Base-by-base conservation (phyloP, 2,113 vertebrate genomes). In the Gobius niger region DNA sequence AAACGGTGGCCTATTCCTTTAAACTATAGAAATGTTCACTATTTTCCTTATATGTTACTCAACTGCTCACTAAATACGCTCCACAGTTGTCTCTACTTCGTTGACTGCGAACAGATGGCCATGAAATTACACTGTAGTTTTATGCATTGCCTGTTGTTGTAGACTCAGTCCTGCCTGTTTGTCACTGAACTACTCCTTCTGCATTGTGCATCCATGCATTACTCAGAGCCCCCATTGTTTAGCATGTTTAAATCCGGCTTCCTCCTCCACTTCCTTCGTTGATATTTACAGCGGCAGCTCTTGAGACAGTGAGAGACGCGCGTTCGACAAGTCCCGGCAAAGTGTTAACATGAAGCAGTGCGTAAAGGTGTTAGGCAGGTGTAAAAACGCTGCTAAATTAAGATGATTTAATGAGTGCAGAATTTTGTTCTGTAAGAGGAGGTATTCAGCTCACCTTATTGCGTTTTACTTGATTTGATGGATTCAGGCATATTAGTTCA, bases 221-320 rank as follows among this genome's bases (percentile, higher is more conserved):
- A 34, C 3, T 34, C 24, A 34, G 40, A 42, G 34, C 41, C 34
- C 14, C 56, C 5, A 41, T 59, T 41, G 24, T 59, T 41, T 59
- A 7, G 0, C 14, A 13, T 41, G 7, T 42, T 42, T 13, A 14
- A 13, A 34, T 34, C 24, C 3, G 24, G 24, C 56, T 1, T 6
- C n/a, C 9, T 19, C 51, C 51, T 53, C 7, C 51, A 53, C 56
- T 42, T 59, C 56, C 56, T 59, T 13, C 8, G 13, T 7, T n/a
- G 56, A 15, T 41, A 15, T 59, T 59, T 59, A 15, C 56, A 59
- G 56, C 56, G 40, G 56, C 54, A 57, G 54, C 54, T 57, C 54
- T 11, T 5, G 19, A 57, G 24, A 57, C 24, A 6, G 19, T 14
- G 54, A 40, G 54, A 24, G 54, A 57, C 9, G 7, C 15, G 18